A percentile compares a stretch with the other conserved stretches of the same genome.
Conservation (phyloP, 1,140 invertebrate species). For the Lithobius niger region DNA sequence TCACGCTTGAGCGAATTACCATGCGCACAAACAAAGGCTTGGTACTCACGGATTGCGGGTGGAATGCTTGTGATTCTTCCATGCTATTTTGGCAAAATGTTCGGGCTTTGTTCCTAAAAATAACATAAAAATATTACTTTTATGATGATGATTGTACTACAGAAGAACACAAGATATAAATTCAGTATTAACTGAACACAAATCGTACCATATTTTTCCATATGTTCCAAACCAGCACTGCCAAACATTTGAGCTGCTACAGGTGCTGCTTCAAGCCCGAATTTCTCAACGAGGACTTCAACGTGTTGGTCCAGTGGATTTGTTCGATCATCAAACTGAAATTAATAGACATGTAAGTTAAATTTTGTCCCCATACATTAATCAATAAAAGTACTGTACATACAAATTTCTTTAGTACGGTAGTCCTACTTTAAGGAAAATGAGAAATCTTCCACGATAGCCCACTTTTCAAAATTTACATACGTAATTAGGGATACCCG, state of each 20-base stretch:
- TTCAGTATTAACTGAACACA: background rate
- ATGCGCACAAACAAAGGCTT: background rate
- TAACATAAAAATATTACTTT: background rate
- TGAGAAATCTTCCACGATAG: no score
- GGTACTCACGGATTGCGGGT: constrained; percentile 75
- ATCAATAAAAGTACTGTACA: no score
- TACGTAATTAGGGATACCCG: no score
- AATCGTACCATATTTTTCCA: constrained; percentile 72
- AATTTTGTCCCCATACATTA: no score
- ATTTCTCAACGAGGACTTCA: constrained; percentile 63
- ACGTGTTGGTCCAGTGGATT: constrained; percentile 91
- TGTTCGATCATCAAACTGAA: constrained; percentile 69
- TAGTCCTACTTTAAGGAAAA: no score
- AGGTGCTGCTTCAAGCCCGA: constrained; percentile 62
- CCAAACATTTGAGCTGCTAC: constrained; percentile 93
- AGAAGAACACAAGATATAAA: background rate
- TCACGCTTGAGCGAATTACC: no score
- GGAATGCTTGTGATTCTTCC: constrained; percentile 95
- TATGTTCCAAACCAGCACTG: constrained; percentile 90
- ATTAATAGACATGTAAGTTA: no score
- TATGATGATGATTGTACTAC: background rate
- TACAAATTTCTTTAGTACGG: no score
- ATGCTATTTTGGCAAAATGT: constrained; percentile 94
- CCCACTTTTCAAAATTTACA: no score
- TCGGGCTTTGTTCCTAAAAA: constrained; percentile 58